Conservation (phyloP, 53 echinoderm and acorn worm species). For the Antedon mediterranea region DNA sequence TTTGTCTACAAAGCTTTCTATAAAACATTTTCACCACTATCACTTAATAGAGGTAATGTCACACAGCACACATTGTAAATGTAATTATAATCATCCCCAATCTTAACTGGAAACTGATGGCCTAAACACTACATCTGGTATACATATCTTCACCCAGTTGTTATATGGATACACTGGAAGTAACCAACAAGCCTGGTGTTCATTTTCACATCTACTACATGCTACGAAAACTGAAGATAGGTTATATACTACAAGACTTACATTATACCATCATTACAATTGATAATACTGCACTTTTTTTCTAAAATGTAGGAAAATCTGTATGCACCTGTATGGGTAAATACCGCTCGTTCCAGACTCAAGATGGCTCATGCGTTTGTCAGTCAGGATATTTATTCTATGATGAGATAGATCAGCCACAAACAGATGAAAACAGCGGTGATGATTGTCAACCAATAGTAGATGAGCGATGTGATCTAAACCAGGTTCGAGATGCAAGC, state of each 20-base stretch:
- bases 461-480: constrained; percentile 59
- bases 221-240: no score
- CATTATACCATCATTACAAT: background rate
- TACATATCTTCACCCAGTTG: no score
- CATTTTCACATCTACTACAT: no score
- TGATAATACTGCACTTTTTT: background rate
- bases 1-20: no score
- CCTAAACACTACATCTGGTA: no score
- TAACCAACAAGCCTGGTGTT: no score
- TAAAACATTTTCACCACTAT: no score
- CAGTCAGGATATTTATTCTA: constrained; percentile 84
- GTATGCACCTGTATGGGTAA: constrained; percentile 58
- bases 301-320: constrained; percentile 32
- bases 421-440: constrained; percentile 60
- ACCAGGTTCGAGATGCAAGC: constrained; percentile 56
- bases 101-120: no score
- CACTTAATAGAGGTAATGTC: no score
- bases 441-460: constrained; percentile 83
- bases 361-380: constrained; percentile 84
- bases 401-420: constrained; percentile 50
- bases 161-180: no score
- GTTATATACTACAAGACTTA: background rate
- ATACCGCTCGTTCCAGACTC: constrained; percentile 86
- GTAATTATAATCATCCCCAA: no score
- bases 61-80: no score